phyloP scores from a whole-genome alignment of 1,140 invertebrate species.

The Calephelis nemesis region DNA sequence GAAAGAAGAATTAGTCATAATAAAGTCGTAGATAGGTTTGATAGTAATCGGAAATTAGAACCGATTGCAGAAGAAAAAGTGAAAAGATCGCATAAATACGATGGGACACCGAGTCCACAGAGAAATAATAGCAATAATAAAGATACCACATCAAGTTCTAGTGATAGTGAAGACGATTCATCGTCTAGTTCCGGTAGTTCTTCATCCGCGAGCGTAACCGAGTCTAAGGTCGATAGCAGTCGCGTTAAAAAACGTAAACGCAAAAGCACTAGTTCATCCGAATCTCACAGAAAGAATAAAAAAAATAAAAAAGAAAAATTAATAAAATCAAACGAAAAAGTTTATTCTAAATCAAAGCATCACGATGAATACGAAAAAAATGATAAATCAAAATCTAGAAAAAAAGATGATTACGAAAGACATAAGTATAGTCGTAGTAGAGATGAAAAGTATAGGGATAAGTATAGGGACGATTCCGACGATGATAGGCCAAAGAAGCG shows the following conservation, averaged over 20 bases:
- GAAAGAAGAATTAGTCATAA: slow-evolving; percentile 53
- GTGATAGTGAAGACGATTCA: slow-evolving; percentile 56
- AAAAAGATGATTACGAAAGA: slow-evolving; percentile 51
- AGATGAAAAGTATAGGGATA: slow-evolving; percentile 52
- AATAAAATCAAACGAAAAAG: slow-evolving; percentile 51
- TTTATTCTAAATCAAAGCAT: slow-evolving; percentile 49
- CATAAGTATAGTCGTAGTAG: slow-evolving; percentile 47
- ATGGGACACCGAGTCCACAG: slow-evolving; percentile 61
- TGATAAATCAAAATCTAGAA: slow-evolving; percentile 43
- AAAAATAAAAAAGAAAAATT: slow-evolving; percentile 55
- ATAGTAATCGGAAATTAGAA: slow-evolving; percentile 48
- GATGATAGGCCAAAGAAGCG: slow-evolving; percentile 55
- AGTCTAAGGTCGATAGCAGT: slow-evolving; percentile 42
- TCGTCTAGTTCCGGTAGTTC: slow-evolving; percentile 49
- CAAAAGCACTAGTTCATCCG: slow-evolving; percentile 49
- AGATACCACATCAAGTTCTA: slow-evolving; percentile 45
- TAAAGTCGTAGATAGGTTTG: slow-evolving; percentile 52
- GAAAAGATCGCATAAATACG: slow-evolving; percentile 51
- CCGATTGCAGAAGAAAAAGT: slow-evolving; percentile 52
- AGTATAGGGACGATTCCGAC: slow-evolving; percentile 58
- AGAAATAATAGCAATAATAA: slow-evolving; percentile 46
- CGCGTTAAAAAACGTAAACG: slow-evolving; percentile 62
- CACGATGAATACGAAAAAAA: slow-evolving; percentile 46
- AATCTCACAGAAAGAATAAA: slow-evolving; percentile 52
- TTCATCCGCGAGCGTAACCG: slow-evolving; percentile 47